Percentiles rank a stretch among this genome's conserved stretches.
Evolutionary conservation across 1,140 invertebrate genomes (phyloP).

Genomic region (Musca vetustissima): DNA sequence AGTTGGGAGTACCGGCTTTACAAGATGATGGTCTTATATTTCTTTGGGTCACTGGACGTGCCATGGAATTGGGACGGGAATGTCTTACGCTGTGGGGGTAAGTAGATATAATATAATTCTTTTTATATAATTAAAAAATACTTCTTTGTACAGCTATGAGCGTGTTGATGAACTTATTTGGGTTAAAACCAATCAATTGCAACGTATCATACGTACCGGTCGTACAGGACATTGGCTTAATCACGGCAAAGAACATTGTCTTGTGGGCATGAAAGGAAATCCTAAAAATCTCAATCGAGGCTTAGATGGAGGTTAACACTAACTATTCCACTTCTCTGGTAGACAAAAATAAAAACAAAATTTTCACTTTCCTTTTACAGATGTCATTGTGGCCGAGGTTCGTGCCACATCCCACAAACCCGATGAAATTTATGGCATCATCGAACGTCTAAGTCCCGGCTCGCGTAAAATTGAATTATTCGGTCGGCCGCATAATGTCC

Average conservation of each 20-base stretch:
- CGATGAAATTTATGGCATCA: conserved; percentile 96
- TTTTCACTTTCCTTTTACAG: conserved; percentile 46
- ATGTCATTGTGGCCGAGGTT: conserved; percentile 98
- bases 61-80: conserved; percentile 95
- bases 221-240: conserved; percentile 98
- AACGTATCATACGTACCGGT: conserved; percentile 94
- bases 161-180: conserved; percentile 96
- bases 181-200: conserved; percentile 98
- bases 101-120: too few relatives aligned
- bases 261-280: conserved; percentile 96
- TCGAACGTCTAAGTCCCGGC: conserved; percentile 83
- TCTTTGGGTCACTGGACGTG: conserved; percentile 96
- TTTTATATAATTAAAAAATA: too few relatives aligned
- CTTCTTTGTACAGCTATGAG: conserved; percentile 73
- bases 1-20: conserved; percentile 82
- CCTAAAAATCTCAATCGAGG: conserved; percentile 89
- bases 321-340: too few relatives aligned
- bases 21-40: conserved; percentile 97
- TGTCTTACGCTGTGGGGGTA: conserved; percentile 87
- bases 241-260: conserved; percentile 97
- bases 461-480: conserved; percentile 98
- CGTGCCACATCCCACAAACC: conserved; percentile 97
- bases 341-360: too few relatives aligned
- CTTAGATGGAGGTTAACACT: conserved; percentile 71
- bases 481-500: conserved; percentile 95